Evolutionary conservation across 2,888 invertebrate genomes (phyloP), one percentile per base, ranked within the genome.

Genomic region (Aproaerema taeniolella): DNA sequence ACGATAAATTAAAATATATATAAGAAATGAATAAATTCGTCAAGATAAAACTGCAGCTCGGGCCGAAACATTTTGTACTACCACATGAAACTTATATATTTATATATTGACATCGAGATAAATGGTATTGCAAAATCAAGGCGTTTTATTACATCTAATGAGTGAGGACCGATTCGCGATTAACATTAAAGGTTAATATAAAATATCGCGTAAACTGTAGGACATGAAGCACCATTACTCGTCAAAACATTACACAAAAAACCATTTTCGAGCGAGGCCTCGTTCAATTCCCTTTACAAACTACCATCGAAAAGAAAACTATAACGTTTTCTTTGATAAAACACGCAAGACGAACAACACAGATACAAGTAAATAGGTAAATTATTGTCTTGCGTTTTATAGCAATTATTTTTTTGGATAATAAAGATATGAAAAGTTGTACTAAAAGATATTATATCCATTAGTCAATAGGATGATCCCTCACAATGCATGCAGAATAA

Each of bases 171-270:
- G 47, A 59, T 40, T 31, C 41, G 34, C 34, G 30, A 40, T 41
- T 42, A 52, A 45, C 43, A 54, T 53, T 52, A 58, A 53, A 55
- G 50, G 45, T 49, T 47, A n/a, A 55, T 62, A 60, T 46, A 57
- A 55, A 57, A 53, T 53, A 50, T 56, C 55, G 58, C 58, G 59
- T 57, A 54, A n/a, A n/a, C 63, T 64, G 67, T 67, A 59, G 67
- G 64, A 72, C 64, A 63, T 58, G 60, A 71, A 79, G 76, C 77
- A 78, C 79, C 78, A 67, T 67, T 60, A 58, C 61, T 59, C 61
- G 57, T 63, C n/a, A n/a, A 61, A 53, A 57, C 62, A 60, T n/a
- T 50, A 58, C 58, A 56, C 50, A 51, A 51, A 52, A n/a, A n/a
- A n/a, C 55, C 50, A 12, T 20, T 17, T 20, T 38, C 35, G 34